Evolutionary conservation across 1,140 invertebrate species (phyloP).

Genomic region (Heliconius himera): DNA sequence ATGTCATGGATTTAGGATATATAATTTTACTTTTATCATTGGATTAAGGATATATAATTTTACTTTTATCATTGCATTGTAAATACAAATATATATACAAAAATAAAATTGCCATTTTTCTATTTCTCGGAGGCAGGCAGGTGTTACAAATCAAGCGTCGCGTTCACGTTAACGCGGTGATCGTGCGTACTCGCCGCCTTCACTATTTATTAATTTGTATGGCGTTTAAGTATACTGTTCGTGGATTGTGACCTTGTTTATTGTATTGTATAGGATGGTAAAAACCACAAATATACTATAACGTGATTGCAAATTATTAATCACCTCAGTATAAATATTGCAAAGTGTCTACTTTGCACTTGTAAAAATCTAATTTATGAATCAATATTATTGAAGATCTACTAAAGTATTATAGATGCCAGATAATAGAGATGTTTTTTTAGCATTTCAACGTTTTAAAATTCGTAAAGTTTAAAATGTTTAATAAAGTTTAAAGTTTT

Average conservation of each 20-base stretch:
- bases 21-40: not conserved
- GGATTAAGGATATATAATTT: not conserved
- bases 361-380: not conserved
- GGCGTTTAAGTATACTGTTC: conserved; percentile 8
- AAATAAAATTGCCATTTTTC: not conserved
- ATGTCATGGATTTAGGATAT: not conserved
- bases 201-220: conserved; percentile 22
- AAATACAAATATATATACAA: not conserved
- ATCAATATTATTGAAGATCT: not conserved
- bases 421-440: not conserved
- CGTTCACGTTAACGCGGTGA: conserved; percentile 18
- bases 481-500: no score
- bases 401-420: not conserved
- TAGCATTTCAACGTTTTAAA: not conserved
- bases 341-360: not conserved
- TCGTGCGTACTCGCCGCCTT: conserved; percentile 23
- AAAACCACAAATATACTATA: conserved; percentile 1
- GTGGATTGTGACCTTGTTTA: conserved; percentile 3
- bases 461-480: not conserved
- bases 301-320: not conserved
- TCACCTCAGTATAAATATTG: not conserved
- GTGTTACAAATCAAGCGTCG: conserved; percentile 10
- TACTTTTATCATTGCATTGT: not conserved
- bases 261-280: not conserved
- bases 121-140: not conserved